Conservation (phyloP, 2,888 invertebrate genomes). For the Hyles lineata region DNA sequence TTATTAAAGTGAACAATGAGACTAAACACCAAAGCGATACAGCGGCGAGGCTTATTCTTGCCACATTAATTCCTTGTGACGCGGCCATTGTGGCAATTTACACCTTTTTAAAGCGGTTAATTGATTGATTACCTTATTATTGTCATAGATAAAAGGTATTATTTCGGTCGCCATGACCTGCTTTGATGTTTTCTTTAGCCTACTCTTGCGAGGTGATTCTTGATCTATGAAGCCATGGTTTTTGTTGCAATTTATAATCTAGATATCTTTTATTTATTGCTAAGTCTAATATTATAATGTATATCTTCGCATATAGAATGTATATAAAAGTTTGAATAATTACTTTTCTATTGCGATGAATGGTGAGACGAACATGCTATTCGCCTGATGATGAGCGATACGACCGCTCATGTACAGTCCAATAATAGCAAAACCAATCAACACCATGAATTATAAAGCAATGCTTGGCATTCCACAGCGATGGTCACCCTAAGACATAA, state of each 20-base stretch:
- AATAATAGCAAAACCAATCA: too few species aligned
- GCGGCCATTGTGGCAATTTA: slow-evolving; percentile 4
- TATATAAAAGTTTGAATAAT: too few species aligned
- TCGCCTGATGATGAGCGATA: too few species aligned
- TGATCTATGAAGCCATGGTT: neutral
- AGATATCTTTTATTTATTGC: too few species aligned
- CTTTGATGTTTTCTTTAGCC: neutral
- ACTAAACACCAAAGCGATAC: neutral
- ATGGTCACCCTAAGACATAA: too few species aligned
- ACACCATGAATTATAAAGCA: too few species aligned
- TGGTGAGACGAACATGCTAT: too few species aligned
- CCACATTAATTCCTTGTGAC: slow-evolving; percentile 1
- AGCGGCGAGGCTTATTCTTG: neutral
- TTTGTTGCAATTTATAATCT: neutral
- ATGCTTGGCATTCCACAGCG: too few species aligned
- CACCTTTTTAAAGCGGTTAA: neutral
- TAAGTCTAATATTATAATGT: too few species aligned
- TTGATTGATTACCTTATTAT: slow-evolving; percentile 11
- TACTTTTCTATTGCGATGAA: too few species aligned
- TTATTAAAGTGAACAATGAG: slow-evolving; percentile 13
- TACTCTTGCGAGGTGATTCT: neutral
- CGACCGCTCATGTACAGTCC: too few species aligned
- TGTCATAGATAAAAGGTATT: neutral
- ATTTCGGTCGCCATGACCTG: neutral
- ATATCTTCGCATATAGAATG: too few species aligned